These are phyloP conservation scores for Kradibia gibbosae DNA, from an alignment of 1,140 invertebrate genomes.

Conservation along the genomic window DNA sequence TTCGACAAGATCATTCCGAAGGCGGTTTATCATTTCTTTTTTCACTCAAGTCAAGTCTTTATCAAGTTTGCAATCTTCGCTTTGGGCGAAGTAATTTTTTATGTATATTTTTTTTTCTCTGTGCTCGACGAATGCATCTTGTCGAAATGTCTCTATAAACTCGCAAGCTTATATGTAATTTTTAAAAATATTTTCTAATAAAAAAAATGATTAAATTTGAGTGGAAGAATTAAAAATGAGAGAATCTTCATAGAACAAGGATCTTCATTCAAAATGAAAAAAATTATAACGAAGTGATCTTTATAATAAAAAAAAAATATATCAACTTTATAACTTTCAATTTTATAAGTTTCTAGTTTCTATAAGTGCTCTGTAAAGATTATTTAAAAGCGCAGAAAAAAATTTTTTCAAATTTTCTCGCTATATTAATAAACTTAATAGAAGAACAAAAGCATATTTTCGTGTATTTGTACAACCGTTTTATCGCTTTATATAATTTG, in stretches of 20 bases:
- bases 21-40: slow-evolving; percentile 52
- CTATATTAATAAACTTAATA: not conserved
- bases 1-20: slow-evolving; percentile 51
- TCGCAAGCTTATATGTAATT: slow-evolving; percentile 8
- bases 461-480: slow-evolving; percentile 37
- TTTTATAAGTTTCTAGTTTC: not conserved
- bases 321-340: not conserved
- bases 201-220: slow-evolving; percentile 24
- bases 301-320: not conserved
- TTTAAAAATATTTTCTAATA: slow-evolving; percentile 11
- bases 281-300: not conserved
- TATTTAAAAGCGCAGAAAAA: not conserved
- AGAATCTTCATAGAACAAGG: not conserved
- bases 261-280: not conserved
- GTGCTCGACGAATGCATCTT: slow-evolving; percentile 55
- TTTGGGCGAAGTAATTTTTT: slow-evolving; percentile 61
- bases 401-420: slow-evolving; percentile 3
- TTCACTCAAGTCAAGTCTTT: slow-evolving; percentile 58
- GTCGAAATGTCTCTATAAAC: slow-evolving; percentile 47
- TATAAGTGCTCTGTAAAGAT: not conserved
- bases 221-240: slow-evolving; percentile 1
- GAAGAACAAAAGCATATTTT: slow-evolving; percentile 9
- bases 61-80: slow-evolving; percentile 61
- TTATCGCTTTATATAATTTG: slow-evolving; percentile 54
- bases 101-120: slow-evolving; percentile 61